Percentiles rank a stretch among this genome's conserved stretches.
Evolutionary conservation across 2,113 vertebrate genomes (phyloP).

Genomic region (Capricornis sumatraensis): DNA sequence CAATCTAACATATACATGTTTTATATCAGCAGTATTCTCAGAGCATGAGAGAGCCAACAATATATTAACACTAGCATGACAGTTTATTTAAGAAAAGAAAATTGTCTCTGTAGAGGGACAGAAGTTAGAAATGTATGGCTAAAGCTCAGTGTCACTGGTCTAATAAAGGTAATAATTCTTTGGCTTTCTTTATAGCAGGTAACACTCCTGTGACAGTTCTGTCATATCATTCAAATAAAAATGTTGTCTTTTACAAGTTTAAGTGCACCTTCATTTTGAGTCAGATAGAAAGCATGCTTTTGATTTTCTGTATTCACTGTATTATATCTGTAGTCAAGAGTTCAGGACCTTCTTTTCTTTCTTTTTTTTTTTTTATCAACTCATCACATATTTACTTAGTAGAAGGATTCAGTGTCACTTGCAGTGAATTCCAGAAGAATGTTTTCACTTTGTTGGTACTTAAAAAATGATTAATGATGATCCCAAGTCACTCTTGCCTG

Average conservation of each 20-base stretch:
- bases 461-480: slow-evolving; percentile 64
- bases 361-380: slow-evolving; percentile 44
- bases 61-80: slow-evolving; percentile 99
- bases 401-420: slow-evolving; percentile 55
- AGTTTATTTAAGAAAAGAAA: slow-evolving; percentile 99
- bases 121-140: slow-evolving; percentile 93
- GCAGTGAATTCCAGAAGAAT: slow-evolving; percentile 61
- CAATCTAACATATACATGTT: slow-evolving; percentile 99
- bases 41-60: slow-evolving; percentile 93
- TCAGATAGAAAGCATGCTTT: slow-evolving; percentile 79
- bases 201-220: slow-evolving; percentile 86
- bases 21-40: slow-evolving; percentile 98
- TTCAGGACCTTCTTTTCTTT: slow-evolving; percentile 35
- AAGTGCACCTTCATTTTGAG: slow-evolving; percentile 85
- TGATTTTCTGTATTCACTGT: slow-evolving; percentile 72
- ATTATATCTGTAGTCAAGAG: slow-evolving; percentile 68
- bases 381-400: slow-evolving; percentile 64
- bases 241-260: slow-evolving; percentile 89
- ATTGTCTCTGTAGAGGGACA: slow-evolving; percentile 98
- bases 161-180: slow-evolving; percentile 98
- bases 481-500: slow-evolving; percentile 56
- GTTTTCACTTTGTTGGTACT: slow-evolving; percentile 67
- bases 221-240: slow-evolving; percentile 90
- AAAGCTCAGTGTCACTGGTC: slow-evolving; percentile 92
- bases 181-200: slow-evolving; percentile 90